Base-by-base conservation (phyloP, 2,113 vertebrate species). In the Syrmaticus mikado region DNA sequence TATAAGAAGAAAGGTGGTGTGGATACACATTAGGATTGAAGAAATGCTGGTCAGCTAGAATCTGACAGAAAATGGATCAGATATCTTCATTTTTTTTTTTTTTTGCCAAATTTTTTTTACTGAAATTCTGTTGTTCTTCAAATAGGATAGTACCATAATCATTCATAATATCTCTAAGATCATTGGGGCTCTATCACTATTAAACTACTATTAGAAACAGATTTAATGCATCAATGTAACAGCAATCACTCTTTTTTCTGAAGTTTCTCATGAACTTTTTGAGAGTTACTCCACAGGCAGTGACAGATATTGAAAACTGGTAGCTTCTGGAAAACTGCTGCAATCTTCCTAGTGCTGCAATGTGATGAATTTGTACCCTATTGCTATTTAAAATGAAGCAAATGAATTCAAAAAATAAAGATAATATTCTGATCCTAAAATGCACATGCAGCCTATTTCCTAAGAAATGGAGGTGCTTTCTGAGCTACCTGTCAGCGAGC, bases 51-150 rank as follows among this genome's bases (percentile, higher is more conserved):
- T 67, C 66, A 72, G n/a, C 74, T 85, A 62, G 61, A 82, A 68
- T 68, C 72, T 86, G 81, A 75, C 17, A 80, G 74, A 85, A 89
- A 93, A 58, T 64, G 82, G 40, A 78, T 67, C 64, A 90, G 57
- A 61, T 34, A 74, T 38, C 66, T 82, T 85, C 45, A 82, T 12
- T 48, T 89, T 89, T 66, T 82, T 28, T 66, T 84, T 74, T 55
- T 89, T 34, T 46, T 73, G 52, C 1, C 4, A 8, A 5, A 11
- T 17, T 80, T 41, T 41, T 53, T 91, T 38, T 16, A 78, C 52
- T 66, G 4, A 2, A 72, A 81, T 77, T 65, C 34, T 80, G 41
- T 73, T 11, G 34, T 60, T 74, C 43, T 83, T 94, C 38, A 79
- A 78, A 34, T 48, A 72, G 36, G 36, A 65, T 2, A 68, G 43